Percentiles rank a stretch among this genome's conserved stretches.
Evolutionary conservation across 2,113 vertebrate genomes (phyloP).

Genomic region (Eolophus roseicapilla): DNA sequence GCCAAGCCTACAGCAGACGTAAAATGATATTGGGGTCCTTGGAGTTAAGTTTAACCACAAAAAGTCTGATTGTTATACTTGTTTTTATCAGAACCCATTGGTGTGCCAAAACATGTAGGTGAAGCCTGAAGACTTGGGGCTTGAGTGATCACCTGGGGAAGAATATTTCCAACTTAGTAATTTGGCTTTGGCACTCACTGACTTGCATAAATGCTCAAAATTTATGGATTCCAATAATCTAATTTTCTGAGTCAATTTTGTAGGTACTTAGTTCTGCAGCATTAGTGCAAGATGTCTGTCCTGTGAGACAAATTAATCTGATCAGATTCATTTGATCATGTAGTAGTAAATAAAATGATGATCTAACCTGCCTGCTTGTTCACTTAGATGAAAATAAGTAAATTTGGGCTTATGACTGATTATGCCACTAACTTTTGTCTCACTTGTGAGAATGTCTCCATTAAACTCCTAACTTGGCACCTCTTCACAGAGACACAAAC

Average conservation of each 20-base stretch:
- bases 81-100: not conserved
- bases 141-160: not conserved
- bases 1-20: not conserved
- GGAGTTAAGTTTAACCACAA: not conserved
- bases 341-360: not conserved
- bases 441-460: not conserved
- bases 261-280: constrained; percentile 8
- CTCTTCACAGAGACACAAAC: not conserved
- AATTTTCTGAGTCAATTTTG: not conserved
- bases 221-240: not conserved
- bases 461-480: not conserved
- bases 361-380: not conserved
- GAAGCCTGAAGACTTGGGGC: not conserved
- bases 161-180: not conserved
- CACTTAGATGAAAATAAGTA: not conserved
- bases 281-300: not conserved
- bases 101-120: not conserved
- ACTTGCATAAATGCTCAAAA: not conserved
- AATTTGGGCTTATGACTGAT: not conserved
- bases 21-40: not conserved
- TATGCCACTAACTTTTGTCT: not conserved
- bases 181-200: not conserved
- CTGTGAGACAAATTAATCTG: not conserved
- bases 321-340: not conserved
- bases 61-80: not conserved